Evolutionary conservation across 2,888 invertebrate genomes (phyloP), one percentile per base, ranked within the genome.

Genomic region (Caradrina kadenii): DNA sequence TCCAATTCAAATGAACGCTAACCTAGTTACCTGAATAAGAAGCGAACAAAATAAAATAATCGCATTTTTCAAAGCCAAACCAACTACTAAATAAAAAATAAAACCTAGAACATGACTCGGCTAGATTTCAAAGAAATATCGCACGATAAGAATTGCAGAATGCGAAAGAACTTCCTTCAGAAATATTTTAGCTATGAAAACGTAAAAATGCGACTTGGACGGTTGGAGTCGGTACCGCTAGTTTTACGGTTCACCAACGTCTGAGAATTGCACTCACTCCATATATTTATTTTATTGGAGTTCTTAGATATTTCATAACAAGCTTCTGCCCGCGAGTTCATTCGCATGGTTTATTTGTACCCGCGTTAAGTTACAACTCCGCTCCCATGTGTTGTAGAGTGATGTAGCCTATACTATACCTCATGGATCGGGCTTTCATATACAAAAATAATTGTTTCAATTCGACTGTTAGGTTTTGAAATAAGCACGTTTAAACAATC

Each of bases 201-300:
- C 26, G 54, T 69, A 69, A 75, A 79, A 63, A 71, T 75, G 63
- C 26, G 48, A 56, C 22, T 58, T 11, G 35, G 39, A 50, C 53
- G 60, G 17, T n/a, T 13, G 56, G 53, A 45, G 63, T 42, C 62
- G 48, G 61, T 48, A 49, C 49, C 26, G 39, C 59, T 60, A 50
- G 17, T 64, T 79, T 65, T 63, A 62, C 62, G 53, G 69, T 64
- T 65, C 45, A 69, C 69, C 49, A 63, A 77, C 53, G 53, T 58
- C 55, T 59, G 53, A 53, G 67, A 69, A 77, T 77, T 71, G 73
- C 67, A 77, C 60, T 52, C 50, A 77, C 64, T 78, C 19, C 69
- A 64, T 69, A 73, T 68, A 70, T 74, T 79, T 79, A 70, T 74
- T 70, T 66, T 75, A 70, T 75, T 73, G 26, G 35, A 78, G 67